Base-by-base conservation (phyloP, 1,140 invertebrate species). In the Papilio polyxenes region DNA sequence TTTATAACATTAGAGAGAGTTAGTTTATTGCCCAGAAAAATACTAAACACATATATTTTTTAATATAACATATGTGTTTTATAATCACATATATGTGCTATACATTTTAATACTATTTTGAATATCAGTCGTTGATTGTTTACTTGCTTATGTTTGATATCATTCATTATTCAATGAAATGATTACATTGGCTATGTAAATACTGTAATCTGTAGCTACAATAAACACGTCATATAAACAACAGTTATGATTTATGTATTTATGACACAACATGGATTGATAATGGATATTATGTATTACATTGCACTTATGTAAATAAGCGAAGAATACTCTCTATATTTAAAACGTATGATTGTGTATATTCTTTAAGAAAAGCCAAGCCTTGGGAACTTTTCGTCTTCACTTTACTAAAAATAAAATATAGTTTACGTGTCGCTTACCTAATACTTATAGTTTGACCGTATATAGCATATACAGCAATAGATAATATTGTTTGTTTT, bases 181-280 rank as follows among this genome's bases (percentile, higher is more conserved):
- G 23, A 72, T 72, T 37, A 15, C 31, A 72, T 72, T 72, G 11
- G 11, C 31, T 72, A 37, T 72, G 65, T 72, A 72, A 37, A 65
- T 65, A 62, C 31, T 40, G 65, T 72, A 15, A 72, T 72, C 65
- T 31, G 10, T 9, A 31, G 65, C 31, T 72, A 72, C 31, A 72
- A 72, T 17, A 72, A 72, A 72, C 65, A 72, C 31, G 11, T 15
- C 11, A n/a, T 62, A 72, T 23, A 72, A 31, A 65, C 51, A 56
- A 56, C 65, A 72, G 65, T 72, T 72, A 72, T 72, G 65, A 72
- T 72, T 72, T 72, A 72, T 31, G 2, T 31, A 31, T 40, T 7
- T 72, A 72, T 72, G 31, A 72, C 65, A 72, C 65, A 65, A 31
- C 23, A 13, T 69, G 9, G 23, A 69, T 31, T 31, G 62, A 37